Evolutionary conservation across 35 echinoderm and acorn worm genomes (phyloP), one percentile per base, ranked within the genome.

Genomic region (Lytechinus pictus): DNA sequence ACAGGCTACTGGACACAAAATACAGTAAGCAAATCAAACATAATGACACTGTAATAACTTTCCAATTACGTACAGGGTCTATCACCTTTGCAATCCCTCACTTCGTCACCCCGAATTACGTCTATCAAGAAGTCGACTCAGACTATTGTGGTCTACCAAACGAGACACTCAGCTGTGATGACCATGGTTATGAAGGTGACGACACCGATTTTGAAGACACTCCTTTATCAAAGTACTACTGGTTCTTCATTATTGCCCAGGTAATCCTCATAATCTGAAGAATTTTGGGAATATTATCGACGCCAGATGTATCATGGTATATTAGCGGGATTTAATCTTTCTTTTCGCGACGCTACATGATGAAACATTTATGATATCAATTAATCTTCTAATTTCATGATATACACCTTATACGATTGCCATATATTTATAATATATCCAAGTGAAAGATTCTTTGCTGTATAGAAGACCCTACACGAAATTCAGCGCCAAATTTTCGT

Each of bases 161-260:
- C 21, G 95, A 92, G 28, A 52, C 54, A 52, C 16, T 24, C 21
- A 79, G 19, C 66, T 79, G 66, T 79, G 8, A 79, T 24, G 6
- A n/a, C 12, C 66, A 19, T 24, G 93, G 54, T 28, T 58, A 96
- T 9, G 53, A 86, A 27, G 58, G 54, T 44, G 24, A 52, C 24
- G 94, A 95, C 12, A 89, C 54, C 5, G 52, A 14, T 14, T 54
- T 44, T 8, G 89, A 55, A 8, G 89, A 87, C 24, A 90, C 61
- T 24, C 14, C 24, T 29, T 66, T 97, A 14, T 96, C 98, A 0
- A 61, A 61, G 27, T 99, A 96, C 94, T 99, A 97, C 93, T 98
- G 96, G 96, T 87, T 99, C 16, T 99, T 99, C 95, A 96, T 99
- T 2, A 57, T 99, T 52, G 98, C 97, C 1, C 94, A 95, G 58